These are phyloP conservation scores for Anthopleura sola DNA, from an alignment of 64 coral and sea anemone species.

Conservation along the genomic window DNA sequence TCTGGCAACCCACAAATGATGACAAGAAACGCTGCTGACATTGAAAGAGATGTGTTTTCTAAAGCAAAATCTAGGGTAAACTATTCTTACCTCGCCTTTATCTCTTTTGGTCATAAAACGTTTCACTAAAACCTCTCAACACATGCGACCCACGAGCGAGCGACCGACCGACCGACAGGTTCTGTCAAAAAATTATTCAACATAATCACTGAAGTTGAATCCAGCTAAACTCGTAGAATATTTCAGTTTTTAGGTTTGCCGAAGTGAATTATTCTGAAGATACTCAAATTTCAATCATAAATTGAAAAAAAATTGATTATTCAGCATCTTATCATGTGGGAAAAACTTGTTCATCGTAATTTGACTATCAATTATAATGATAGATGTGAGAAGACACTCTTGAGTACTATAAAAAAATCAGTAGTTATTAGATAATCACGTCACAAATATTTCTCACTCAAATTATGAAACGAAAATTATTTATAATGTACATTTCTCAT, in stretches of 20 bases:
- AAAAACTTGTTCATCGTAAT: too few species aligned
- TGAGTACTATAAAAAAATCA: too few species aligned
- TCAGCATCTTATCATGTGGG: too few species aligned
- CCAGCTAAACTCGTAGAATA: not conserved
- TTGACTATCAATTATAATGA: too few species aligned
- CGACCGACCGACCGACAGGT: not conserved
- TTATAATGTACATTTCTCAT: not conserved
- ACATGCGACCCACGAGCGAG: not conserved
- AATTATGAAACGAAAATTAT: not conserved
- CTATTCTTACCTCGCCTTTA: not conserved
- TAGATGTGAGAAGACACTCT: too few species aligned
- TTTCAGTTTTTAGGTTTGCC: not conserved
- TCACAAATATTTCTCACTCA: too few species aligned
- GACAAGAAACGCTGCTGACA: slow-evolving; percentile 45
- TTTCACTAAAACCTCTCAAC: not conserved
- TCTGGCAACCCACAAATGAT: slow-evolving; percentile 55
- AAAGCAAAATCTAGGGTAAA: slow-evolving; percentile 47
- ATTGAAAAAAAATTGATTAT: not conserved
- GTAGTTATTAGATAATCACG: too few species aligned
- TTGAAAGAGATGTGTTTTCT: slow-evolving; percentile 47
- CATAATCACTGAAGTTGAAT: not conserved
- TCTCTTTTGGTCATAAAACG: not conserved
- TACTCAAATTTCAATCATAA: not conserved
- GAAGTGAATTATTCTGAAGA: not conserved
- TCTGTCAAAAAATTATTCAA: not conserved